Evolutionary conservation across 30 jellyfish, hydroid and myxozoan genomes (phyloP).

Genomic region (Catostylus mosaicus): DNA sequence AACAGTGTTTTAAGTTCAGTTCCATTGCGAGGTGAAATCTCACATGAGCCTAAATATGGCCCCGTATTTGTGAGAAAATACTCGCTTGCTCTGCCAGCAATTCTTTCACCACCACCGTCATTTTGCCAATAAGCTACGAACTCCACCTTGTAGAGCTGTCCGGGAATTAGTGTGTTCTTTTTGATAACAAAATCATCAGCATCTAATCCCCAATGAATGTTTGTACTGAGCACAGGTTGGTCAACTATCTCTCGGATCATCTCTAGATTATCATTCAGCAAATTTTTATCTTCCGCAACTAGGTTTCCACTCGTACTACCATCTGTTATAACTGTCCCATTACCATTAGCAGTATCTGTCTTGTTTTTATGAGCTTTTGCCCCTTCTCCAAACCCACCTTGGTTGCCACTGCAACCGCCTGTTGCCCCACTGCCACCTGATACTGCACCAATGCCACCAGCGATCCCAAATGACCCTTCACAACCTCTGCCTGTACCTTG

Average conservation of each 20-base stretch:
- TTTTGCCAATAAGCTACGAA: constrained; percentile 58
- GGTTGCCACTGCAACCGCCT: constrained; percentile 60
- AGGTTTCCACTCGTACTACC: constrained; percentile 30
- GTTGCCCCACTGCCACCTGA: constrained; percentile 40
- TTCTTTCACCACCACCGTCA: constrained; percentile 18
- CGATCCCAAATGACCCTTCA: constrained; percentile 28
- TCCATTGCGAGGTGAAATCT: constrained; percentile 40
- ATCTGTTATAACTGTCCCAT: constrained; percentile 9
- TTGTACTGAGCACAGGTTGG: background rate
- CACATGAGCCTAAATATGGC: constrained; percentile 65
- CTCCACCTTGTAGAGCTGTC: constrained; percentile 63
- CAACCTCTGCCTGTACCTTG: constrained; percentile 59
- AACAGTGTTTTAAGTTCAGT: constrained; percentile 33
- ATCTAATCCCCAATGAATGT: background rate
- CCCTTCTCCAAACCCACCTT: constrained; percentile 66
- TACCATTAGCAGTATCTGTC: background rate
- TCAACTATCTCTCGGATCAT: constrained; percentile 30
- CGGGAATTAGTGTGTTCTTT: constrained; percentile 50
- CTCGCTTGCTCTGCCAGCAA: constrained; percentile 57
- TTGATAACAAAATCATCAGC: constrained; percentile 15
- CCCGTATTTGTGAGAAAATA: constrained; percentile 65
- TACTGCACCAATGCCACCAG: constrained; percentile 36
- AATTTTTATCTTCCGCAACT: background rate
- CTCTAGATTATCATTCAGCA: constrained; percentile 20
- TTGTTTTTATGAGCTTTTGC: constrained; percentile 32